phyloP scores from a whole-genome alignment of 1,140 invertebrate genomes.

The Oscheius sp. region DNA sequence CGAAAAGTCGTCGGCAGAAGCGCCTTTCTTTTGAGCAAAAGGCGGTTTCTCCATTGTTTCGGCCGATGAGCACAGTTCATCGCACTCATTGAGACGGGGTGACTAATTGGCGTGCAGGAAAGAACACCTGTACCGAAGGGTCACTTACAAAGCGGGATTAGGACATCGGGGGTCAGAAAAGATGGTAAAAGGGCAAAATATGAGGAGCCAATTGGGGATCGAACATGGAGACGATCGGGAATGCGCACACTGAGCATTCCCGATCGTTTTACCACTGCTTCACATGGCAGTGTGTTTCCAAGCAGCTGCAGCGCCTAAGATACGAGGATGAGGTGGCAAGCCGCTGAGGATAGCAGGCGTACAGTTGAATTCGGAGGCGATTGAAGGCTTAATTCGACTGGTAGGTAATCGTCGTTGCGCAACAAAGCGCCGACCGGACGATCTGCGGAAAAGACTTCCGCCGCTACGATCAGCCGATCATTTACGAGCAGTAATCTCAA shows the following conservation, averaged over 20 bases:
- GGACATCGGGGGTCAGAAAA: too few relatives aligned
- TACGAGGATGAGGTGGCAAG: background rate
- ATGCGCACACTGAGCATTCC: too few relatives aligned
- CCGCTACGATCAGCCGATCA: too few relatives aligned
- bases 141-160: background rate
- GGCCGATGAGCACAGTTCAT: background rate
- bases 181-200: too few relatives aligned
- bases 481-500: too few relatives aligned
- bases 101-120: background rate
- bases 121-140: background rate
- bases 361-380: background rate
- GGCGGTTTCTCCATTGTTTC: background rate
- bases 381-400: background rate
- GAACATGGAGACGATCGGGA: too few relatives aligned
- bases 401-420: background rate
- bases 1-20: too few relatives aligned
- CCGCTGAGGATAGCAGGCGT: background rate
- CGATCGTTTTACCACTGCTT: too few relatives aligned
- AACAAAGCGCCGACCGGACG: slow-evolving; percentile 7
- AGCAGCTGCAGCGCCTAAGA: too few relatives aligned
- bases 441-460: background rate
- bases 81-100: background rate
- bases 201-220: too few relatives aligned
- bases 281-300: too few relatives aligned
- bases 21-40: too few relatives aligned